Percentiles rank a stretch among this genome's conserved stretches.
phyloP scores from a whole-genome alignment of 2,797 vertebrate species.

The Darevskia nairensis region DNA sequence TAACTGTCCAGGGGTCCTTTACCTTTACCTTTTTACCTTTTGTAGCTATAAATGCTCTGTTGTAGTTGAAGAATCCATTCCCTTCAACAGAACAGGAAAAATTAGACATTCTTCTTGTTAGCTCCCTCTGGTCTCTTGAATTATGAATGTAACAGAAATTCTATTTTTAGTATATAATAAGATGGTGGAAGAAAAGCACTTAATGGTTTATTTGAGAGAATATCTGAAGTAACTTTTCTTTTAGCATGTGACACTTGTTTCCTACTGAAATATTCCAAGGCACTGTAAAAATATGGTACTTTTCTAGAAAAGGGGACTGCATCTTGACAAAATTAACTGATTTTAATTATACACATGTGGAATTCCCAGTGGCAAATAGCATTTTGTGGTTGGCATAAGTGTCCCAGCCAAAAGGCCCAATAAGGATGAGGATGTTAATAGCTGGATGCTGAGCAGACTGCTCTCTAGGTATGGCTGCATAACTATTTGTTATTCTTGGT shows the following conservation, averaged over 20 bases:
- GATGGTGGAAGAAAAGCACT: not conserved
- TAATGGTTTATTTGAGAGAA: not conserved
- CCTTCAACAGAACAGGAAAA: constrained; percentile 27
- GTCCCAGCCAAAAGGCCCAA: not conserved
- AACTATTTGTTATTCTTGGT: not conserved
- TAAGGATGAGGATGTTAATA: not conserved
- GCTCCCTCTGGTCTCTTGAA: not conserved
- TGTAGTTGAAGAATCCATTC: constrained; percentile 34
- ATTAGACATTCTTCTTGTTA: not conserved
- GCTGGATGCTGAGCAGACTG: not conserved
- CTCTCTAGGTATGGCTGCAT: not conserved
- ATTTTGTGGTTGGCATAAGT: not conserved
- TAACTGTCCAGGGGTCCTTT: too few relatives aligned
- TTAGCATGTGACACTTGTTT: not conserved
- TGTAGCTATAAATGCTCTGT: constrained; percentile 18
- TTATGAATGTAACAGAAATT: not conserved
- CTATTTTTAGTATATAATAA: not conserved
- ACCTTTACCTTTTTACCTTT: not conserved
- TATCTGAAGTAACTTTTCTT: not conserved
- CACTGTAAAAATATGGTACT: not conserved
- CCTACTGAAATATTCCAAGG: not conserved
- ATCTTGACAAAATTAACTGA: not conserved
- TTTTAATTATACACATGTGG: not conserved
- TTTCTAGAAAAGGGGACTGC: not conserved
- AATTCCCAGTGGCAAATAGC: not conserved